Base-by-base conservation (phyloP, 2,113 vertebrate genomes). In the Gobius niger region DNA sequence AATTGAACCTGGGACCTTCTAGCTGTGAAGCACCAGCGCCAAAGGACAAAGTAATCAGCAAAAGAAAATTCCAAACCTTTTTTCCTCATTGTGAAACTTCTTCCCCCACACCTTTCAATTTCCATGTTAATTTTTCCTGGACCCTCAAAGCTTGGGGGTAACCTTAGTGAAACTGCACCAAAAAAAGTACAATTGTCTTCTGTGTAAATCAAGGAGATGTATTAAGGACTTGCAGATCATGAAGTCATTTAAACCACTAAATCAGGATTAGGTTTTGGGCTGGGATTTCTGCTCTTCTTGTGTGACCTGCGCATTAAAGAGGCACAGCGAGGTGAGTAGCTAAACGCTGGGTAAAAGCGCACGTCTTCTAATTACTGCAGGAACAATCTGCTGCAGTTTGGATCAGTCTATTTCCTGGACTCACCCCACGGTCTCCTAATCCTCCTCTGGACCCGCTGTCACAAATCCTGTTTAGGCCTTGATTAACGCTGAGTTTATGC, bases 261-360 rank as follows among this genome's bases (percentile, higher is more conserved):
- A 85, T 91, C 92, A 93, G 89, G 93, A 90, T 92, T 95, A 96
- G 92, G 93, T 91, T 90, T 93, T 90, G 92, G 93, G 92, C 84
- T 85, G 90, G 91, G 92, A 94, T 95, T 95, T 90, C 91, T 93
- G 91, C 85, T 82, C 86, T 73, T 85, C 87, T 85, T 90, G 84
- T 85, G 85, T 93, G 92, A 89, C 89, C 85, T 81, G 77, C 56
- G 87, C 80, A 92, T 96, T 95, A 95, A 84, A 84, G 82, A 91
- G 93, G 94, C 94, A 94, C 91, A 80, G 85, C 88, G 92, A 94
- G 94, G 94, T 89, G 18, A 90, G 93, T 91, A 90, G 92, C 92
- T 91, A 86, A 95, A 88, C 84, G 73, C 89, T 50, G 92, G 85
- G 80, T 88, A 84, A 84, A 88, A 82, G 89, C 78, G 80, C 76